Evolutionary conservation across 2,888 invertebrate genomes (phyloP), one percentile per base, ranked within the genome.

Genomic region (Liposcelis brunnea): DNA sequence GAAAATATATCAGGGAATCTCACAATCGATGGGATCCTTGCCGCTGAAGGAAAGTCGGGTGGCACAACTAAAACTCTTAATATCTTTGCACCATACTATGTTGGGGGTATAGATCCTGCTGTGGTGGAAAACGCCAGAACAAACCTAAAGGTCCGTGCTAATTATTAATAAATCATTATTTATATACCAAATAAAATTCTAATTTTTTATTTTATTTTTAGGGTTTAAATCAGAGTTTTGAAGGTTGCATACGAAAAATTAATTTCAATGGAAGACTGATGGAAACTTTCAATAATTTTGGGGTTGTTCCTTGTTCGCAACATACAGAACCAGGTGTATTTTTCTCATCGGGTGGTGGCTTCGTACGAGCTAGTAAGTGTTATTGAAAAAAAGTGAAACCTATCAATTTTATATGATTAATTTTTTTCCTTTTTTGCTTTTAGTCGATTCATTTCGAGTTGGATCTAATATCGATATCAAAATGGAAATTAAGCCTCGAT

Each of bases 401-500:
- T n/a, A 32, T 11, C n/a, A 32, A 32, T n/a, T n/a, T n/a, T n/a
- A n/a, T n/a, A n/a, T n/a, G n/a, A n/a, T n/a, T n/a, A n/a, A n/a
- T n/a, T n/a, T n/a, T 32, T 10, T 10, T 11, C 32, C 1, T 31
- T 42, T 32, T 36, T 43, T 32, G 37, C 46, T 61, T 61, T n/a
- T 59, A 72, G 73, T 71, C 46, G 82, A 87, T 32, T 74, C 70
- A 53, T 91, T 83, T 67, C 72, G 67, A 49, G 86, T 93, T 2
- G 90, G 90, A 3, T 64, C 71, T 34, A 77, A 80, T 53, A 72
- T 90, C 48, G 77, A 78, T 1, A 78, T 94, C 34, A 74, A 74
- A 32, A 73, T 95, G 70, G 83, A 89, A 51, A 81, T 95, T 47
- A 82, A 83, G 49, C 90, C 94, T 0, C 72, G 94, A 14, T 77